Conservation (phyloP, 2,888 invertebrate species). For the Priapulus caudatus region DNA sequence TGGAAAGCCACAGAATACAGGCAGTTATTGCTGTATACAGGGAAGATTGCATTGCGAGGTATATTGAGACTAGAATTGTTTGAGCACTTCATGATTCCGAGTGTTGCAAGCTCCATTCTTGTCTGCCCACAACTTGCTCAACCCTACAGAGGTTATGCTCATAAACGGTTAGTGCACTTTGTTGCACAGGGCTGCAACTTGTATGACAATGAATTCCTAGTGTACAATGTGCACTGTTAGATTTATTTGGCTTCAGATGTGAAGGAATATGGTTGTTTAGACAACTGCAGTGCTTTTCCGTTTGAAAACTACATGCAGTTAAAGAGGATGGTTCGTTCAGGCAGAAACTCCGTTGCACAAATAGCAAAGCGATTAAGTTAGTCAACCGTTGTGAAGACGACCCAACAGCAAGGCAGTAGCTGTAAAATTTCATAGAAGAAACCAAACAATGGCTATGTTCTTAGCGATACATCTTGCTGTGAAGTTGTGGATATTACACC, state of each 20-base stretch:
- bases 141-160: constrained; percentile 21
- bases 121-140: constrained; percentile 19
- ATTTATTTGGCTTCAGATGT: constrained; percentile 33
- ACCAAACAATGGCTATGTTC: no score
- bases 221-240: constrained; percentile 35
- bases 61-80: constrained; percentile 18
- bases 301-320: constrained; percentile 35
- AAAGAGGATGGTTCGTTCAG: no score
- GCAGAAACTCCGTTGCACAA: no score
- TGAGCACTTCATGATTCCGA: constrained; percentile 23
- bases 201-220: constrained; percentile 31
- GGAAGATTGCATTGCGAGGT: constrained; percentile 23
- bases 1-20: constrained; percentile 31
- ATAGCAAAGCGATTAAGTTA: no score
- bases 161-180: constrained; percentile 23
- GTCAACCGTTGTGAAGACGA: no score
- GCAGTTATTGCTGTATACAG: constrained; percentile 26
- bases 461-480: no score
- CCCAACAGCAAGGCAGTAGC: no score
- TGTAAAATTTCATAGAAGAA: no score
- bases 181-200: constrained; percentile 25
- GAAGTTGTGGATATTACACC: no score
- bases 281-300: constrained; percentile 30
- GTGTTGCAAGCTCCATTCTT: constrained; percentile 22
- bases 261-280: constrained; percentile 27